phyloP scores from a whole-genome alignment of 2,797 vertebrate species.

The Rhinatrema bivittatum region DNA sequence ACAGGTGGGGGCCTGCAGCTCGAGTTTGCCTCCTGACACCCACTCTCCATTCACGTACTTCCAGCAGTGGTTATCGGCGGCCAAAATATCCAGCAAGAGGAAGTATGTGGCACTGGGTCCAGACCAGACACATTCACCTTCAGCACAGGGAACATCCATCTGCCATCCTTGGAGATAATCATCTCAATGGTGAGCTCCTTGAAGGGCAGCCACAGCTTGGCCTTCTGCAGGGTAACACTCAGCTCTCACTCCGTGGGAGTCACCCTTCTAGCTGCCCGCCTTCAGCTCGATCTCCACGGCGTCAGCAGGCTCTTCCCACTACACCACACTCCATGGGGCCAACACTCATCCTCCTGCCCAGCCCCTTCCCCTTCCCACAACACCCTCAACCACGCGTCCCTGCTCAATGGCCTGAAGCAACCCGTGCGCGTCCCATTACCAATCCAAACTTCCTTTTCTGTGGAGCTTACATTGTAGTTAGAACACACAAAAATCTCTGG shows the following conservation, averaged over 20 bases:
- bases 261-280: constrained; percentile 79
- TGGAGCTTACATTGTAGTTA: too few relatives aligned
- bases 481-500: too few relatives aligned
- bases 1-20: constrained; percentile 71
- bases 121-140: constrained; percentile 67
- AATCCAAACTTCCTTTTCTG: too few relatives aligned
- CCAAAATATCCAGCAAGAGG: constrained; percentile 66
- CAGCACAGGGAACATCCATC: constrained; percentile 76
- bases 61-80: constrained; percentile 69
- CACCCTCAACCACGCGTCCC: too few relatives aligned
- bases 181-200: constrained; percentile 83
- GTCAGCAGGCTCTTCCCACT: too few relatives aligned
- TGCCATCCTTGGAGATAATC: constrained; percentile 84
- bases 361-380: too few relatives aligned
- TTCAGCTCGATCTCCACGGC: constrained; percentile 77
- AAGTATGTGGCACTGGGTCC: constrained; percentile 74
- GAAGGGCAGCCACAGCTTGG: constrained; percentile 75
- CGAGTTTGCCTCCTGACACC: constrained; percentile 70
- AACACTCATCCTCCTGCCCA: too few relatives aligned
- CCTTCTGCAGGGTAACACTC: constrained; percentile 68
- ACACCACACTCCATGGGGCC: too few relatives aligned
- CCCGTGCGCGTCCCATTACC: too few relatives aligned
- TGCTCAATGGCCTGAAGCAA: too few relatives aligned
- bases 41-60: too few relatives aligned
- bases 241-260: constrained; percentile 76